phyloP scores from a whole-genome alignment of 2,113 vertebrate species.

The Pimephales promelas region DNA sequence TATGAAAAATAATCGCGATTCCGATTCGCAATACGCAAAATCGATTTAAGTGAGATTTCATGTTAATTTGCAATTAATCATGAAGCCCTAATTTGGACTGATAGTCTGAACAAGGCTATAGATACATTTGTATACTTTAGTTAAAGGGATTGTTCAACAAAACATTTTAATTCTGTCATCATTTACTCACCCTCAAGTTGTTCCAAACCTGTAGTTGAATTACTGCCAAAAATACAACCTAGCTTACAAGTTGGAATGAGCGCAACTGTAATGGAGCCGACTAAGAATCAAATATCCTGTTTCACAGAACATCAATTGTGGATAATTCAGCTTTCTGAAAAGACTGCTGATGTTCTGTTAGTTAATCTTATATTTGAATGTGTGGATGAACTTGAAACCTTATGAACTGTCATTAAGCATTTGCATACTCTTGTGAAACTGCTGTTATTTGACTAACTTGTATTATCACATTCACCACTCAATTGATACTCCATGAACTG shows the following conservation, averaged over 20 bases:
- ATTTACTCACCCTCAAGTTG: too few species aligned
- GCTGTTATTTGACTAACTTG: not conserved
- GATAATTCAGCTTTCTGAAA: not conserved
- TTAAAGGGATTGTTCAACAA: too few species aligned
- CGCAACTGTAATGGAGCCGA: not conserved
- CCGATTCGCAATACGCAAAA: too few species aligned
- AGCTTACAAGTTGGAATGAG: too few species aligned
- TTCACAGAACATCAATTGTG: not conserved
- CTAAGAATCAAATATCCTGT: not conserved
- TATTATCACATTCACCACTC: not conserved
- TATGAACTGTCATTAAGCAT: not conserved
- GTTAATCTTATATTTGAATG: not conserved
- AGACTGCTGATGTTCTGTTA: not conserved
- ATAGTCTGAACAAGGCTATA: not conserved
- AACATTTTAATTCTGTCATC: too few species aligned
- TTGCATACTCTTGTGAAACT: not conserved
- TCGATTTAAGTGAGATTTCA: too few species aligned
- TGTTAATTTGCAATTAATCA: too few species aligned
- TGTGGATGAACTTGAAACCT: not conserved
- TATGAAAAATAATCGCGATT: too few species aligned
- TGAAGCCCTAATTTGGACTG: too few species aligned
- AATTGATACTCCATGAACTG: not conserved
- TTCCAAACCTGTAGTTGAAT: too few species aligned
- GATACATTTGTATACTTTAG: not conserved
- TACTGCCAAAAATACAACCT: not conserved